Evolutionary conservation across 2,888 invertebrate genomes (phyloP), one percentile per base, ranked within the genome.

Genomic region (Opisthograptis luteolata): DNA sequence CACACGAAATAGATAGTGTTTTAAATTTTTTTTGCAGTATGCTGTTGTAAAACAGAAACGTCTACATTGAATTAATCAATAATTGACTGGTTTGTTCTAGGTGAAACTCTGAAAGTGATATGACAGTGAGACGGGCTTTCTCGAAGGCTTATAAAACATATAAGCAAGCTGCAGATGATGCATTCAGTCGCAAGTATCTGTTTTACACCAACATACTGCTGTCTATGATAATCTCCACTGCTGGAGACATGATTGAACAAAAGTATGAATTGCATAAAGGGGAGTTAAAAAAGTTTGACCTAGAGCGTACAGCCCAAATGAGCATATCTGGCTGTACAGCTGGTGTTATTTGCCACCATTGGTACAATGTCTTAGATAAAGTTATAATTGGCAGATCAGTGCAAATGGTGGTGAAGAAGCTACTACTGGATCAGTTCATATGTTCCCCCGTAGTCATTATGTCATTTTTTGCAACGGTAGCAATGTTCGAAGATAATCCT

Each of bases 191-290:
- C 25, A 95, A 93, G 76, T 94, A 94, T 84, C 87, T 97, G 55
- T 86, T 97, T 40, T 90, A 93, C 60, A 97, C 97, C 34, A 98
- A 98, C 86, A 92, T 96, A 3, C 90, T 93, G 17, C 92, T 98
- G 63, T 97, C 97, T 0, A 86, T 95, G 48, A 84, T 92, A 0
- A 92, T 97, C 34, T 97, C 97, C n/a, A 93, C 93, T 0, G 63
- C 92, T 5, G 98, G 97, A 10, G 98, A 98, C 75, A 62, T 94
- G 2, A 74, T 97, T 24, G 96, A 97, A 76, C 98, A 98, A 77
- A 92, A 93, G 36, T 95, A 95, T 76, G 96, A 97, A 84, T 92
- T 93, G 25, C 75, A 92, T 37, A 91, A 76, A 57, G 84, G 90
- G 13, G 90, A 93, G 46, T 82, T 92, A 53, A 79, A 92, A 2